Conservation (phyloP, 2,113 vertebrate species). For the Pyrgilauda ruficollis region DNA sequence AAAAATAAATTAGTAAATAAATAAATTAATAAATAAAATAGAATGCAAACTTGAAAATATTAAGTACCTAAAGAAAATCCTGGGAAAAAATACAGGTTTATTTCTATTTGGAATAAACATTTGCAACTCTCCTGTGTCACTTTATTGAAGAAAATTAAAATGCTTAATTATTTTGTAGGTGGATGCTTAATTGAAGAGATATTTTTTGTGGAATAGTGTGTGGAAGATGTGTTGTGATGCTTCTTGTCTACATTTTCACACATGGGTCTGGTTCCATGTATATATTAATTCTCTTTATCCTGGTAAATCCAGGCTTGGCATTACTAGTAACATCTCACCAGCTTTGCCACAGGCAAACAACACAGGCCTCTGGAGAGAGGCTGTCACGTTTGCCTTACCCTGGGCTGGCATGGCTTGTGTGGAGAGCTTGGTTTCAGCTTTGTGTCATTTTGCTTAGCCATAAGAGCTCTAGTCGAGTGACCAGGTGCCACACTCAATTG, state of each 20-base stretch:
- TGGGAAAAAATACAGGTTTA: neutral
- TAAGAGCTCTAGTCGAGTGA: fast-evolving
- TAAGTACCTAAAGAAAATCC: neutral
- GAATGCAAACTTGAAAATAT: neutral
- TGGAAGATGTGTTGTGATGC: neutral
- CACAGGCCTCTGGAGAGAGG: neutral
- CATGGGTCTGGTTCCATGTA: neutral
- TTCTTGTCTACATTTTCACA: neutral
- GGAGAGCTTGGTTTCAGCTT: neutral
- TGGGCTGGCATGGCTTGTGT: neutral
- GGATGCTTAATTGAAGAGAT: neutral
- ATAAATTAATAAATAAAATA: neutral
- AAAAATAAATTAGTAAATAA: neutral
- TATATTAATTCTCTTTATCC: neutral
- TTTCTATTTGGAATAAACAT: neutral
- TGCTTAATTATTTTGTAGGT: neutral
- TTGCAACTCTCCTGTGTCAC: neutral
- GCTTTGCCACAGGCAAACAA: neutral
- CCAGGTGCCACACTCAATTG: neutral
- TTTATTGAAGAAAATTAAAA: neutral
- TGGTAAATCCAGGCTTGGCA: neutral
- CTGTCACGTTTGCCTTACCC: neutral
- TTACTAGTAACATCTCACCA: neutral
- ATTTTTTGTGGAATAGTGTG: neutral
- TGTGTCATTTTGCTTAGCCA: neutral